Base-by-base conservation (phyloP, 2,888 invertebrate species). In the Synanthedon andrenaeformis region DNA sequence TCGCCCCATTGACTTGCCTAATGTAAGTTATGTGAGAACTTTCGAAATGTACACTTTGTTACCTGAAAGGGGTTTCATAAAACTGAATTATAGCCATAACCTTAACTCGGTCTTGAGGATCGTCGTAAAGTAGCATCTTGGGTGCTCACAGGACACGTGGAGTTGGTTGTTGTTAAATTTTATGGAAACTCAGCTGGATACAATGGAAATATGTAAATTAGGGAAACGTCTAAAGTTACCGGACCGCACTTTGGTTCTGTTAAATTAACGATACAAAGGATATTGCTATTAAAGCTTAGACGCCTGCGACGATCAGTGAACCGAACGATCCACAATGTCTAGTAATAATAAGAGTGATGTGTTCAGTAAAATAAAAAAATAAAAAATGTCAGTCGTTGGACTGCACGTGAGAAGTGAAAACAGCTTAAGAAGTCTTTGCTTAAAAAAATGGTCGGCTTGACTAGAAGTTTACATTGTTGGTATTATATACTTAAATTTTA, bases 21-120 rank as follows among this genome's bases (percentile, higher is more conserved):
- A 66, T 67, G 64, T 72, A 64, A 76, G 69, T 75, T 76, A 78
- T 76, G 74, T 77, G 77, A 71, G 74, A 83, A 81, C 75, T 79
- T 82, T 74, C 65, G 66, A 67, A 76, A 78, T 68, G 77, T 70
- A 82, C 75, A 82, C 79, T 82, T 80, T 79, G 79, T 79, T 80
- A 84, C 80, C 81, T 81, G 79, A 76, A 82, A 81, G 77, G 77
- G 79, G 83, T 82, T 84, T 79, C 84, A 84, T 86, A 86, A 86
- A 83, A 82, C 79, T 81, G 79, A 86, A 83, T 83, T 84, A 86
- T 85, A 76, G 79, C 70, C 63, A 82, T 86, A 84, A 83, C 82
- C 79, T 77, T 78, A 79, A 83, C 78, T 84, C 71, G 78, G 76
- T 78, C 78, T 81, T 72, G 74, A 77, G 77, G 74, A 82, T 78